A percentile compares a stretch with the other conserved stretches of the same genome.
Evolutionary conservation across 2,888 invertebrate species (phyloP).

Genomic region (Ennomos erosarius): DNA sequence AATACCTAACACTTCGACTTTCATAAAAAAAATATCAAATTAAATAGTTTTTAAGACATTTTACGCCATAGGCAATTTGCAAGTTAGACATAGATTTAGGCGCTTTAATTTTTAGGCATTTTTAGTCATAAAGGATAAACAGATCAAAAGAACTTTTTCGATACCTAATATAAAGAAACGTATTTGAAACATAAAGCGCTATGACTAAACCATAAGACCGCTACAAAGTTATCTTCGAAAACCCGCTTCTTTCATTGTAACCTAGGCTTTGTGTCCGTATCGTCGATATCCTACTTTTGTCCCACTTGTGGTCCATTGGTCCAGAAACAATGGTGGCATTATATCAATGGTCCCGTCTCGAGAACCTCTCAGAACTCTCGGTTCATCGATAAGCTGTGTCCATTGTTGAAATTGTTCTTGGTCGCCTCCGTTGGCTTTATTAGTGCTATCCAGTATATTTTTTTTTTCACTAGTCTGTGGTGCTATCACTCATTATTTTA

Average conservation of each 20-base stretch:
- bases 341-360: conserved; percentile 11
- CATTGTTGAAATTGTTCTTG: conserved; percentile 8
- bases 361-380: conserved; percentile 11
- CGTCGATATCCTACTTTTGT: conserved; percentile 6
- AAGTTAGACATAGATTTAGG: no score
- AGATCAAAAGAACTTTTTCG: neutral
- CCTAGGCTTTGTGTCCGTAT: conserved; percentile 23
- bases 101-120: no score
- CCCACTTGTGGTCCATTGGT: conserved; percentile 8
- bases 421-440: neutral
- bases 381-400: conserved; percentile 9
- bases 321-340: conserved; percentile 14
- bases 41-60: no score
- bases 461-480: no score
- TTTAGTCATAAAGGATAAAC: no score
- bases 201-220: no score
- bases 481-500: no score
- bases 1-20: no score
- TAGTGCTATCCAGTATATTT: neutral
- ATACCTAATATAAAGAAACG: no score
- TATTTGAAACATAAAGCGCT: no score
- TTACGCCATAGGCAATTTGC: no score
- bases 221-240: conserved; percentile 13
- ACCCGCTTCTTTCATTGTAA: conserved; percentile 17
- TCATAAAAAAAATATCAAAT: no score